These are phyloP conservation scores for Monomorium pharaonis DNA, from an alignment of 1,140 invertebrate genomes.

Conservation along the genomic window DNA sequence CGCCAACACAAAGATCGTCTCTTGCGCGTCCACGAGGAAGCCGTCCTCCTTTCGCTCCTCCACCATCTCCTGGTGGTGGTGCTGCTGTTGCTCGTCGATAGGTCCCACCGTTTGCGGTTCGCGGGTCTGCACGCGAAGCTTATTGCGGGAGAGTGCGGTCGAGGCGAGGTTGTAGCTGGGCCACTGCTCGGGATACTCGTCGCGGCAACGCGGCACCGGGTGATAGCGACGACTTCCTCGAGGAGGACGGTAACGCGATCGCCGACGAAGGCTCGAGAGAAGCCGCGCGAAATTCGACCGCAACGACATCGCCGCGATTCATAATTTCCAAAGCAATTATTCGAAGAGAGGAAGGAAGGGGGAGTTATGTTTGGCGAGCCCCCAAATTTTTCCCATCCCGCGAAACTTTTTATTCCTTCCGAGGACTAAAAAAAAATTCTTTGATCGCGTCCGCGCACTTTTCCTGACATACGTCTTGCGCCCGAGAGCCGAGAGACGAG, in stretches of 20 bases:
- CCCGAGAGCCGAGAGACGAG: no score
- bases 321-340: not conserved
- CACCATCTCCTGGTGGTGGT: not conserved
- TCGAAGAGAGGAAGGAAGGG: no score
- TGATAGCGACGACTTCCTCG: not conserved
- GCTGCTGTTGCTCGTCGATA: no score
- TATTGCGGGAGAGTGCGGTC: slow-evolving; percentile 11
- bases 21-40: slow-evolving; percentile 17
- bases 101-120: not conserved
- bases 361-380: no score
- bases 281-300: not conserved
- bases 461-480: no score
- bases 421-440: no score
- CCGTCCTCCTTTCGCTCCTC: not conserved
- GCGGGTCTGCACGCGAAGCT: not conserved
- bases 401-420: no score
- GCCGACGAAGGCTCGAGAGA: not conserved
- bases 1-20: slow-evolving; percentile 53
- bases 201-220: not conserved
- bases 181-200: not conserved
- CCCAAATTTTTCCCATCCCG: no score
- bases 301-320: not conserved
- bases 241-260: not conserved
- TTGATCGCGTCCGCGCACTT: no score
- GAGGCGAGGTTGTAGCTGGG: slow-evolving; percentile 5